These are phyloP conservation scores for Menidia menidia DNA, from an alignment of 2,797 vertebrate species.

Conservation along the genomic window DNA sequence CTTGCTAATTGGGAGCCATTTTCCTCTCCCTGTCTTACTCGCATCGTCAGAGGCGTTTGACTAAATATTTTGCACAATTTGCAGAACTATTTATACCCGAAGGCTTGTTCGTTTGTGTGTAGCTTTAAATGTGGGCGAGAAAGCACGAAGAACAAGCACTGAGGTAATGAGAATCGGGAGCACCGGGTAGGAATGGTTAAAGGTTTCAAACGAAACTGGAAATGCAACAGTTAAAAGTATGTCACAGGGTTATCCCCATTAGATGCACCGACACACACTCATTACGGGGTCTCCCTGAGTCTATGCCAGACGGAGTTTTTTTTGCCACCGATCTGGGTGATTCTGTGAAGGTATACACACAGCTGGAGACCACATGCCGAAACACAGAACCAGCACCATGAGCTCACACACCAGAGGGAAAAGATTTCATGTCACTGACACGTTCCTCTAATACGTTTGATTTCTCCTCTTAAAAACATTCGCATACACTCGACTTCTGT, in stretches of 20 bases:
- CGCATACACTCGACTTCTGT: constrained; percentile 7
- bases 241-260: constrained; percentile 60
- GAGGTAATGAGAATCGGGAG: constrained; percentile 4
- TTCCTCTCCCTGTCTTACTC: constrained; percentile 51
- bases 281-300: constrained; percentile 60
- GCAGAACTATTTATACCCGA: constrained; percentile 66
- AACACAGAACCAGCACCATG: constrained; percentile 42
- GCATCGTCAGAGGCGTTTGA: constrained; percentile 38
- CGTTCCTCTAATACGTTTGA: constrained; percentile 2
- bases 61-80: constrained; percentile 69
- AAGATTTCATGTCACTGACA: constrained; percentile 17
- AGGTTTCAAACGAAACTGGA: constrained; percentile 15
- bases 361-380: constrained; percentile 73
- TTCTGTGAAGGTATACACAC: constrained; percentile 52
- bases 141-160: constrained; percentile 3
- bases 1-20: constrained; percentile 74
- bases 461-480: constrained; percentile 8
- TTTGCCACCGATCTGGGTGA: constrained; percentile 28
- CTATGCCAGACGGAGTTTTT: constrained; percentile 36
- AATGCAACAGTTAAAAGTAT: constrained; percentile 39
- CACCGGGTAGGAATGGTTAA: background rate
- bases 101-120: constrained; percentile 30
- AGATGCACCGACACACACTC: constrained; percentile 31
- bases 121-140: background rate
- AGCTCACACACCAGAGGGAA: constrained; percentile 10